Evolutionary conservation across 2,113 vertebrate species (phyloP), one percentile per base, ranked within the genome.

Genomic region (Lates calcarifer): DNA sequence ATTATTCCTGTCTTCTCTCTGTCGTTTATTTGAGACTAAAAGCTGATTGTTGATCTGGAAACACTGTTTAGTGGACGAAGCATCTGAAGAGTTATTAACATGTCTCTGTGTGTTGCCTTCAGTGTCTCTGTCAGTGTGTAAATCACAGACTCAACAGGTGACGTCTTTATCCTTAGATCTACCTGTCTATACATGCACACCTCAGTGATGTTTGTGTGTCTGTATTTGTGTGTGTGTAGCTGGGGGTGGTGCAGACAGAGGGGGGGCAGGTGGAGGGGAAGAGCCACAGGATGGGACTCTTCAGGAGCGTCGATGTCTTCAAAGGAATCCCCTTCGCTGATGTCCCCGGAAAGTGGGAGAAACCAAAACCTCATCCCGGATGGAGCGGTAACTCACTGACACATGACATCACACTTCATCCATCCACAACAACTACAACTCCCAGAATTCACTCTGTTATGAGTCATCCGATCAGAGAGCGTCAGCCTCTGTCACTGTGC

Each of bases 281-380:
- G 61, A 97, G 20, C 58, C 89, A 95, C 82, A 91, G 58, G 6
- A 90, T 95, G 41, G 87, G 96, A 15, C 58, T 96, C 0, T 93
- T 93, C 0, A 4, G 84, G 15, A 94, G 90, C 0, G 22, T 98
- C 0, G 97, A 98, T 17, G 84, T 97, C 81, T 98, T 98, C 78
- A 97, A 90, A 88, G 97, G 97, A 28, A 94, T 98, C 63, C 97
- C 97, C 47, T 98, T 96, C 24, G 97, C 95, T 4, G 97, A 96
- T 0, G 81, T 94, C 0, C 85, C 97, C 0, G 95, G 92, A 29
- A 74, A 31, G 8, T 93, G 97, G 84, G 91, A 97, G 90, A 96
- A 97, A 17, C 95, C 97, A 0, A 57, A 94, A 79, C 93, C 86
- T 18, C 97, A 98, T 70, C 96, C 96, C 0, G 96, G 97, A 80